Evolutionary conservation across 2,888 invertebrate genomes (phyloP).

Genomic region (Keiferia lycopersicella): DNA sequence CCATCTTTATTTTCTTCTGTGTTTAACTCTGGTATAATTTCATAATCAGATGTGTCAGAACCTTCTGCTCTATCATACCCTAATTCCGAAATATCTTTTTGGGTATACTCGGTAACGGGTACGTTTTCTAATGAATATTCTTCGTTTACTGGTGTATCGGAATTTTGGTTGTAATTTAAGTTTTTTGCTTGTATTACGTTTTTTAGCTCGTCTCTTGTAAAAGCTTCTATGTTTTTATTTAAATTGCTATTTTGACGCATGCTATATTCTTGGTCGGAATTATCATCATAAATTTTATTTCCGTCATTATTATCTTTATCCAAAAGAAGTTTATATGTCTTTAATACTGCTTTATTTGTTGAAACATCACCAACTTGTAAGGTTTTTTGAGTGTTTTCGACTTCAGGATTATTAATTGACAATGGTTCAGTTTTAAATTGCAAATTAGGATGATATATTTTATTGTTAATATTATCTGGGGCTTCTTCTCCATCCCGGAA

Average conservation of each 20-base stretch:
- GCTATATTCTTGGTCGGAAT: neutral
- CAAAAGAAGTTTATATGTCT: neutral
- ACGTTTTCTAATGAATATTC: neutral
- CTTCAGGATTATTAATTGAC: neutral
- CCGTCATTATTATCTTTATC: neutral
- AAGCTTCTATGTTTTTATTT: neutral
- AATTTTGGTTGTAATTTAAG: neutral
- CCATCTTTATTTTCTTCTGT: neutral
- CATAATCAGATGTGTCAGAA: neutral
- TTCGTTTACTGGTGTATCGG: neutral
- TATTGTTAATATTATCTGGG: neutral
- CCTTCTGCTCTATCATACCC: neutral
- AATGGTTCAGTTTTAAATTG: neutral
- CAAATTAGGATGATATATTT: constrained; percentile 6
- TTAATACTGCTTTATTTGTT: neutral
- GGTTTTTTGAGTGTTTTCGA: neutral
- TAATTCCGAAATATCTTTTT: neutral
- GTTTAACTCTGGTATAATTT: neutral
- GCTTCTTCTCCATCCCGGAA: neutral
- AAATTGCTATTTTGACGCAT: neutral
- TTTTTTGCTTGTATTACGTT: neutral
- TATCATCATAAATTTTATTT: neutral
- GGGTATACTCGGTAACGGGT: neutral
- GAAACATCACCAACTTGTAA: neutral
- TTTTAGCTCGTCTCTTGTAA: neutral